Base-by-base conservation (phyloP, 2,113 vertebrate species). In the Tringa solitaria region DNA sequence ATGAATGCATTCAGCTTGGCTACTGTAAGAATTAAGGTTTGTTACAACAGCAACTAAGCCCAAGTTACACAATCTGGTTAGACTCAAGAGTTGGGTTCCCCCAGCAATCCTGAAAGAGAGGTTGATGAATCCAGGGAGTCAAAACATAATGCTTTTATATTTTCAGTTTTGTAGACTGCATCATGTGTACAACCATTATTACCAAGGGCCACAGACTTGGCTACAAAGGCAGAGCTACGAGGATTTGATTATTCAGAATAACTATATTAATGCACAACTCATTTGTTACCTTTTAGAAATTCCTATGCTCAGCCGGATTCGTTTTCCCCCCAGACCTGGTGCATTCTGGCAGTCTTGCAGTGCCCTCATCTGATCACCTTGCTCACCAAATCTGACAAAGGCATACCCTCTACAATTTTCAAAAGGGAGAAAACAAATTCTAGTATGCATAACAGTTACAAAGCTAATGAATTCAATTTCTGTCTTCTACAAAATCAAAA, bases 301-400 rank as follows among this genome's bases (percentile, higher is more conserved):
- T 67, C 99, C 99, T 50, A 99, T 98, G 77, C 98, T 99, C 90
- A 99, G 98, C 63, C 99, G 97, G 96, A 99, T 98, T 63, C 99
- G 96, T 96, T 99, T 99, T 43, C 98, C 99, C 43, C 98, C 99
- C 56, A 99, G 98, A 82, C 98, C 98, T 93, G 98, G 96, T 41
- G 98, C 98, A 68, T 98, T 98, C 98, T 99, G 99, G 95, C 98
- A 99, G 97, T 99, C 99, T 97, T 99, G 99, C 67, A 99, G 98
- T 23, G 99, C 98, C 97, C 98, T 99, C 98, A 99, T 99, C 98
- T 99, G 99, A 97, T 99, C 99, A n/a, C 95, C 98, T 98, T 99
- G 99, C 65, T 99, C 99, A 67, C 97, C 98, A 92, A 99, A 99
- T 98, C 99, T 99, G 94, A 99, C 98, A 76, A 98, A 99, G 72